Evolutionary conservation across 2,888 invertebrate species (phyloP).

Genomic region (Hedya salicella): DNA sequence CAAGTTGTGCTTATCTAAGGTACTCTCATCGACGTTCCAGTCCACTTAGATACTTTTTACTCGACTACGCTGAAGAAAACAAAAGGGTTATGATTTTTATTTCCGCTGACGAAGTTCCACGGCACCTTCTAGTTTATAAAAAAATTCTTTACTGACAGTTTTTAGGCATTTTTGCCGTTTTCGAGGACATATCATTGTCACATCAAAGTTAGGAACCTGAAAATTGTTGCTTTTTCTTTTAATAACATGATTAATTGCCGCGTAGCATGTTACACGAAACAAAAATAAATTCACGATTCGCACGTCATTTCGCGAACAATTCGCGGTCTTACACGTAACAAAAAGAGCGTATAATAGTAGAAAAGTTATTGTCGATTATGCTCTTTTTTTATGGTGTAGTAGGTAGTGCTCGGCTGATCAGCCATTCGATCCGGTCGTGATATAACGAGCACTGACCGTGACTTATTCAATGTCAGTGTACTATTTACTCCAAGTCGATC

Average conservation of each 20-base stretch:
- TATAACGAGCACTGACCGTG: conserved; percentile 24
- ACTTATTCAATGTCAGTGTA: conserved; percentile 23
- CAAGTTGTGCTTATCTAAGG: too few species aligned
- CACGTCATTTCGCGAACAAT: background rate
- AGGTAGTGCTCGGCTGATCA: background rate
- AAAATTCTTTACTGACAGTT: too few species aligned
- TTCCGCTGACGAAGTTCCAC: too few species aligned
- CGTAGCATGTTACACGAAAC: background rate
- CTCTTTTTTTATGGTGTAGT: background rate
- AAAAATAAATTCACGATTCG: background rate
- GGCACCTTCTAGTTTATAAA: too few species aligned
- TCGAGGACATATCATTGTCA: too few species aligned
- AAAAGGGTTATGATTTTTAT: too few species aligned
- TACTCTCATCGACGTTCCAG: background rate
- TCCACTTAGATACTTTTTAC: too few species aligned
- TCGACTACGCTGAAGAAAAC: too few species aligned
- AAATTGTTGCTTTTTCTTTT: background rate
- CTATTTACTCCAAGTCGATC: background rate
- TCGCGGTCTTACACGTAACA: too few species aligned
- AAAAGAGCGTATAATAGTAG: background rate
- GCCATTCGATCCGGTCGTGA: conserved; percentile 27
- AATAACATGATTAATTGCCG: conserved; percentile 1
- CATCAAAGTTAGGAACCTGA: background rate
- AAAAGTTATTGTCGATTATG: background rate
- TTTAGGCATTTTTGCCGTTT: background rate